Evolutionary conservation across 1,140 invertebrate species (phyloP).

Genomic region (Lepidostoma basale): DNA sequence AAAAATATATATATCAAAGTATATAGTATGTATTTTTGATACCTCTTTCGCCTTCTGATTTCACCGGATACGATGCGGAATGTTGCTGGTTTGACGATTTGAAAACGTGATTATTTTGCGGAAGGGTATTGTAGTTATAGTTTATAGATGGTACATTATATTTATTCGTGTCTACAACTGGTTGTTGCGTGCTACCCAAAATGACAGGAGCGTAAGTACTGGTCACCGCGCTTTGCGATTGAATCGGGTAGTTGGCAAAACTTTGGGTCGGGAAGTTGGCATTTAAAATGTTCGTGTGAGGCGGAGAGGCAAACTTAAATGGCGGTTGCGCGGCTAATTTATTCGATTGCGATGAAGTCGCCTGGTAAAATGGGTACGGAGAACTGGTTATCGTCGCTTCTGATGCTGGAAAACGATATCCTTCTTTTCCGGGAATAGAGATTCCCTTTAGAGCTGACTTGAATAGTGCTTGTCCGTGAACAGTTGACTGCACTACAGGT

Average conservation of each 20-base stretch:
- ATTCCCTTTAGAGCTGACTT: slow-evolving; percentile 31
- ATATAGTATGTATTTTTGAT: neutral
- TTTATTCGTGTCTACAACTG: neutral
- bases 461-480: neutral
- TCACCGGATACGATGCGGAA: slow-evolving; percentile 32
- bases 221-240: neutral
- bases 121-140: neutral
- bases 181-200: neutral
- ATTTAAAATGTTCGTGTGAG: neutral
- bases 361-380: neutral
- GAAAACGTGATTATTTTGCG: slow-evolving; percentile 15
- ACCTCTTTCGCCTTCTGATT: slow-evolving; percentile 43
- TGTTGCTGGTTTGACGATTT: neutral
- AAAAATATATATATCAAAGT: too few relatives aligned
- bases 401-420: neutral
- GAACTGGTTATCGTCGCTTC: neutral
- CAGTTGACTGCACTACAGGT: slow-evolving; percentile 3
- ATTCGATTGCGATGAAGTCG: neutral
- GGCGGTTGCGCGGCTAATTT: neutral
- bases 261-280: neutral
- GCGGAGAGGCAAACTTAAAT: neutral
- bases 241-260: neutral
- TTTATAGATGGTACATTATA: neutral
- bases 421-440: slow-evolving; percentile 5
- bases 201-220: neutral